Conservation (phyloP, 1,140 invertebrate species). For the Trichonephila inaurata region DNA sequence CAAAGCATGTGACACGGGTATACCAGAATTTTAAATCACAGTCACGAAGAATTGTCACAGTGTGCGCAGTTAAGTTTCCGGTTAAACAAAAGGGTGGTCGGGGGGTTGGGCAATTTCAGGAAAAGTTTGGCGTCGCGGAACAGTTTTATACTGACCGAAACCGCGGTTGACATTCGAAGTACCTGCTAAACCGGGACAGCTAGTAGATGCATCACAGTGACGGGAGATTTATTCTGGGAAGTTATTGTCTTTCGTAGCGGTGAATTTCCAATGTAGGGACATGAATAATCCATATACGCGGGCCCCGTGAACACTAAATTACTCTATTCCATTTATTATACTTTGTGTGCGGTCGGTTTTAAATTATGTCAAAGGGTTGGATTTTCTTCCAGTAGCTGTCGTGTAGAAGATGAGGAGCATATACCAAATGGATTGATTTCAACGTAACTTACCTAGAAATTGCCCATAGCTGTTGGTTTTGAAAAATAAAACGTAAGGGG, state of each 20-base stretch:
- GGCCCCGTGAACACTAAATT: constrained; percentile 29
- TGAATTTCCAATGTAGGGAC: constrained; percentile 66
- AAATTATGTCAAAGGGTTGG: constrained; percentile 50
- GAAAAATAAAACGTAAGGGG: no score
- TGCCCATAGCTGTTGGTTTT: no score
- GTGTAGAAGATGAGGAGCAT: neutral
- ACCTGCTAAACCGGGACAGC: constrained; percentile 28
- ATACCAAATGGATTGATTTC: no score
- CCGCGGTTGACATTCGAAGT: constrained; percentile 32
- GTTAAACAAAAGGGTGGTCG: constrained; percentile 42
- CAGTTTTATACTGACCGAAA: constrained; percentile 65
- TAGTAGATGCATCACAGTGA: constrained; percentile 56
- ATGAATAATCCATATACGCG: constrained; percentile 62
- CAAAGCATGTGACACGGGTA: constrained; percentile 65
- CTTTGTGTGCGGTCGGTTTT: constrained; percentile 20
- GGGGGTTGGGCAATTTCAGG: neutral
- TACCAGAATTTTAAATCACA: constrained; percentile 71
- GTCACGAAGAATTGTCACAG: constrained; percentile 65
- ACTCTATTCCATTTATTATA: constrained; percentile 49
- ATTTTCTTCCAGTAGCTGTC: neutral
- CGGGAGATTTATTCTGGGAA: constrained; percentile 56
- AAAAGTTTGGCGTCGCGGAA: constrained; percentile 70
- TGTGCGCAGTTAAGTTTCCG: constrained; percentile 10
- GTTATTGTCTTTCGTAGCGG: constrained; percentile 47
- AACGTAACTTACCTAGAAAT: no score